Evolutionary conservation across 35 echinoderm and acorn worm genomes (phyloP).

Genomic region (Holothuria glaberrima): DNA sequence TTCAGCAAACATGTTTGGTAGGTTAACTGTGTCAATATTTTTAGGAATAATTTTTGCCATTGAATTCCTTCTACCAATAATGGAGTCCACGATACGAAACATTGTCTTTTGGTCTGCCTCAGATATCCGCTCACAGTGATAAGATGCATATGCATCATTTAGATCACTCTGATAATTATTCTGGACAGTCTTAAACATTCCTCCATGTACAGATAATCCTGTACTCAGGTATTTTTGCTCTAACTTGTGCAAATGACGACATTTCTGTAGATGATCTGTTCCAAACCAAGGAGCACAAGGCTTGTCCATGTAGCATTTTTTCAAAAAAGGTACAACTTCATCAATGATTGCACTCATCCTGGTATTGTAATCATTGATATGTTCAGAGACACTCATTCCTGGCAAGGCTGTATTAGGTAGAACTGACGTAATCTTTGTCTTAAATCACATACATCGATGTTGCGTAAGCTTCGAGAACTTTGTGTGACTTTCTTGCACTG

Average conservation of each 20-base stretch:
- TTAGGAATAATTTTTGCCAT: neutral
- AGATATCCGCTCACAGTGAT: neutral
- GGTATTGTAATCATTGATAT: neutral
- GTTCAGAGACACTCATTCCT: neutral
- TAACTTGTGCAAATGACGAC: neutral
- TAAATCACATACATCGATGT: slow-evolving; percentile 11
- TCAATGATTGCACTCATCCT: neutral
- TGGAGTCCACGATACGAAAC: neutral
- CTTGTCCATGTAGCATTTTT: neutral
- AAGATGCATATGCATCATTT: neutral
- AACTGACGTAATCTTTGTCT: neutral
- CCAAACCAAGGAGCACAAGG: slow-evolving; percentile 15
- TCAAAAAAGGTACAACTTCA: slow-evolving; percentile 4
- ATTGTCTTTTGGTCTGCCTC: slow-evolving; percentile 19
- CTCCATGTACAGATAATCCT: slow-evolving; percentile 8
- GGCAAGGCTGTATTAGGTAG: neutral
- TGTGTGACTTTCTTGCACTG: neutral
- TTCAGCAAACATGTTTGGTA: slow-evolving; percentile 21
- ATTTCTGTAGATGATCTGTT: neutral
- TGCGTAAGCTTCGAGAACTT: slow-evolving; percentile 18
- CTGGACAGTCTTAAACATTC: neutral
- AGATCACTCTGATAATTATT: slow-evolving; percentile 29
- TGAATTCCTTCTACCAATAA: slow-evolving; percentile 4
- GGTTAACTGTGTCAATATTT: neutral
- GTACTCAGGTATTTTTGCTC: neutral